These are phyloP conservation scores for Latheticus oryzae DNA, from an alignment of 2,888 invertebrate genomes.

Conservation along the genomic window DNA sequence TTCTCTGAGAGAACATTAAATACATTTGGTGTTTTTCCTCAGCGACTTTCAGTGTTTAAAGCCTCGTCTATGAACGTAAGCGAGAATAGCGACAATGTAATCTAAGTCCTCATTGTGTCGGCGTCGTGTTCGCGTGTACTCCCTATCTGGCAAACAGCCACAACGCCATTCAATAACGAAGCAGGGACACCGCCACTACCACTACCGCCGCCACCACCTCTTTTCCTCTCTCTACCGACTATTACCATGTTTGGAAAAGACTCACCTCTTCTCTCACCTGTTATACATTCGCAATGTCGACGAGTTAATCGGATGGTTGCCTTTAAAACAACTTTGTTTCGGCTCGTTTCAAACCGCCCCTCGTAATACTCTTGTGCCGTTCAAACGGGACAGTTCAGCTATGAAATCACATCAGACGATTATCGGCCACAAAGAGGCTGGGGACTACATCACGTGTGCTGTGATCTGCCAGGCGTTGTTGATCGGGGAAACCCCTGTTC, in stretches of 20 bases:
- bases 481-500: conserved; percentile 56
- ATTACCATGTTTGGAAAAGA: too few relatives aligned
- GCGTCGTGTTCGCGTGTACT: conserved; percentile 50
- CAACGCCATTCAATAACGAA: conserved; percentile 47
- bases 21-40: too few relatives aligned
- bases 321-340: conserved; percentile 57
- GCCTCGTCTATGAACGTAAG: too few relatives aligned
- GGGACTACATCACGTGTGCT: conserved; percentile 51
- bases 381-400: conserved; percentile 61
- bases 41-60: too few relatives aligned
- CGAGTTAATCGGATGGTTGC: conserved; percentile 37
- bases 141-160: conserved; percentile 50
- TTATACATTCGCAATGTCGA: conserved; percentile 16
- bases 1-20: too few relatives aligned
- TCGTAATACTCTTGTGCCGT: conserved; percentile 54
- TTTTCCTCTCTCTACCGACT: too few relatives aligned
- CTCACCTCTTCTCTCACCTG: conserved; percentile 38
- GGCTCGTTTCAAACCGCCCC: conserved; percentile 56
- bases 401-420: conserved; percentile 65
- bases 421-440: conserved; percentile 59
- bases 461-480: conserved; percentile 63
- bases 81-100: conserved; percentile 55
- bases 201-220: conserved; percentile 19
- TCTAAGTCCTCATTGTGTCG: conserved; percentile 59
- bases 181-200: conserved; percentile 40